phyloP scores from a whole-genome alignment of 2,888 invertebrate species.

The Cylloceria caligata region DNA sequence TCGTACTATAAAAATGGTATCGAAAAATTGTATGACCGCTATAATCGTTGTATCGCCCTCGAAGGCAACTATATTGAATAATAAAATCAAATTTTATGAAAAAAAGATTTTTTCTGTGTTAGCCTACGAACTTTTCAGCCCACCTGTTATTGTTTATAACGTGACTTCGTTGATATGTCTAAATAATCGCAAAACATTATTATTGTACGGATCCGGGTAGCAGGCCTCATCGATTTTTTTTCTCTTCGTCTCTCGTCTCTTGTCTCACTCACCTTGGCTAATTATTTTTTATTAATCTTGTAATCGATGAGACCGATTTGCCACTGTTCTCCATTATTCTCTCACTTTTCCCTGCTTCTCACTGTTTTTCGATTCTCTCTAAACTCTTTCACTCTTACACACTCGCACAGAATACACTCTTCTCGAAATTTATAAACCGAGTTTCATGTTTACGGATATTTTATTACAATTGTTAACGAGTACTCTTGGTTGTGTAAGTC shows the following conservation, averaged over 20 bases:
- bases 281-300: slow-evolving; percentile 1
- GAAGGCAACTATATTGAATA: no score
- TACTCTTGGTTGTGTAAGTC: slow-evolving; percentile 39
- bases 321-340: slow-evolving; percentile 35
- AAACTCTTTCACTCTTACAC: slow-evolving; percentile 12
- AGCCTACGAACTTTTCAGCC: no score
- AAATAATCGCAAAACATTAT: slow-evolving; percentile 76
- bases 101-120: no score
- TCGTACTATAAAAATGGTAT: no score
- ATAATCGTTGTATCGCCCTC: no score
- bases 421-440: slow-evolving; percentile 62
- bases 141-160: slow-evolving; percentile 69
- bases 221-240: slow-evolving; percentile 38
- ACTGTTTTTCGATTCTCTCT: slow-evolving; percentile 23
- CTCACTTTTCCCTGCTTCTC: slow-evolving; percentile 33
- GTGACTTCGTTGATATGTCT: slow-evolving; percentile 81
- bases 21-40: no score
- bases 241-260: not conserved
- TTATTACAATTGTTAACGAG: slow-evolving; percentile 69
- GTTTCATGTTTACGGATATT: slow-evolving; percentile 67
- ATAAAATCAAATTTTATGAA: no score
- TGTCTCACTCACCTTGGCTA: not conserved
- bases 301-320: slow-evolving; percentile 12
- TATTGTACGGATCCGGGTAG: slow-evolving; percentile 76
- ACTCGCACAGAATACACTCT: not conserved